phyloP scores from a whole-genome alignment of 2,888 invertebrate species.

The Lacanobia oleracea region DNA sequence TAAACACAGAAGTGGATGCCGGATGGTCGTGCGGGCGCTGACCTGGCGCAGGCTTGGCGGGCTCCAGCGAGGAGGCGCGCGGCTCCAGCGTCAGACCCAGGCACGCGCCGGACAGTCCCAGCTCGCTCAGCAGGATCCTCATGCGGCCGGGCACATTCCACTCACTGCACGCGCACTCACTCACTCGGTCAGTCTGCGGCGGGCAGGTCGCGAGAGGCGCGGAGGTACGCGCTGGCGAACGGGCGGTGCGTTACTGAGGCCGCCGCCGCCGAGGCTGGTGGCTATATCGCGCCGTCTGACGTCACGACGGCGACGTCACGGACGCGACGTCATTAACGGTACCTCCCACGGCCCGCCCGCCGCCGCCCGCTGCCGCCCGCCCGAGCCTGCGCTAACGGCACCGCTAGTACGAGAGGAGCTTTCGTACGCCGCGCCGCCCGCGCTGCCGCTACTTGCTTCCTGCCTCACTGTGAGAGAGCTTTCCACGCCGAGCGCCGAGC shows the following conservation, averaged over 20 bases:
- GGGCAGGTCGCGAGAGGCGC: conserved; percentile 81
- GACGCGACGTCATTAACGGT: conserved; percentile 89
- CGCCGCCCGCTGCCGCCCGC: conserved; percentile 85
- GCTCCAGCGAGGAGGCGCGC: conserved; percentile 87
- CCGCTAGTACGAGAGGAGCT: conserved; percentile 87
- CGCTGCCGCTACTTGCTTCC: conserved; percentile 72
- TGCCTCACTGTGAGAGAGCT: conserved; percentile 61
- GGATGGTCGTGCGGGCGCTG: conserved; percentile 88
- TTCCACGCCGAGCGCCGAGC: conserved; percentile 44
- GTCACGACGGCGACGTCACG: conserved; percentile 88
- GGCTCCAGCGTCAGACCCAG: conserved; percentile 90
- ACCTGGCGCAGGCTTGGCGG: conserved; percentile 89
- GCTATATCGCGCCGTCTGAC: conserved; percentile 90
- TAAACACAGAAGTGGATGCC: conserved; percentile 89
- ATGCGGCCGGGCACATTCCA: conserved; percentile 90
- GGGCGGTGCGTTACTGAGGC: conserved; percentile 91
- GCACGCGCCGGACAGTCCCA: conserved; percentile 90
- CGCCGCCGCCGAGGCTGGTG: conserved; percentile 89
- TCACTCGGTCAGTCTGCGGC: conserved; percentile 83
- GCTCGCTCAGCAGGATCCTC: conserved; percentile 91
- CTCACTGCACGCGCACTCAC: conserved; percentile 90
- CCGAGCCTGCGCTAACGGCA: conserved; percentile 90
- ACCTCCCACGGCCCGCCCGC: conserved; percentile 90
- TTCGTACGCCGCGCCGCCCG: conserved; percentile 76
- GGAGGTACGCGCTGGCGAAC: conserved; percentile 87